A percentile compares a stretch with the other conserved stretches of the same genome.
phyloP scores from a whole-genome alignment of 1,140 invertebrate species.

The Amyelois transitella region DNA sequence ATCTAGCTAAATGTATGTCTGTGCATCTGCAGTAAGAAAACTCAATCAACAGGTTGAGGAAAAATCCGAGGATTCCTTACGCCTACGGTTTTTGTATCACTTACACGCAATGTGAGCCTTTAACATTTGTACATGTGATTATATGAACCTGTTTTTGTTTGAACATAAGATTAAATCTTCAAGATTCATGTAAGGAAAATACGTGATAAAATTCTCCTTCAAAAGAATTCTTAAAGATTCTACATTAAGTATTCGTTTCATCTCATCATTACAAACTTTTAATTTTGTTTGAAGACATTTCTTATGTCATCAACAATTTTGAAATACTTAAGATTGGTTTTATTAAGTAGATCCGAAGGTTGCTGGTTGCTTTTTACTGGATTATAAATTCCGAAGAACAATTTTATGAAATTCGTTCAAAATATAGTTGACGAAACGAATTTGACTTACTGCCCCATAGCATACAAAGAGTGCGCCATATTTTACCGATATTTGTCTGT shows the following conservation, averaged over 20 bases:
- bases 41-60: neutral
- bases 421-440: no score
- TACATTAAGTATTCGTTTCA: no score
- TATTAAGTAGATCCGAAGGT: no score
- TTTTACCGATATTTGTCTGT: no score
- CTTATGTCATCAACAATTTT: neutral
- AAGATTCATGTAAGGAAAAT: neutral
- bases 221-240: neutral
- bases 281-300: neutral
- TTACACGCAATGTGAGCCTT: neutral
- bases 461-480: no score
- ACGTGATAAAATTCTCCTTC: neutral
- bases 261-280: neutral
- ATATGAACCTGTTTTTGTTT: neutral
- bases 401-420: no score
- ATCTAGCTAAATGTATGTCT: no score
- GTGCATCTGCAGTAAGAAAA: no score
- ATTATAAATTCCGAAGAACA: no score
- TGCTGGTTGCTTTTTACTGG: no score
- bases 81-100: neutral
- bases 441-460: no score
- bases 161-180: neutral
- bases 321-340: neutral
- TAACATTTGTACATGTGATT: neutral
- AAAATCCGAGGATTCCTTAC: neutral